Evolutionary conservation across 1,140 invertebrate genomes (phyloP), one percentile per base, ranked within the genome.

Genomic region (Aphis gossypii): DNA sequence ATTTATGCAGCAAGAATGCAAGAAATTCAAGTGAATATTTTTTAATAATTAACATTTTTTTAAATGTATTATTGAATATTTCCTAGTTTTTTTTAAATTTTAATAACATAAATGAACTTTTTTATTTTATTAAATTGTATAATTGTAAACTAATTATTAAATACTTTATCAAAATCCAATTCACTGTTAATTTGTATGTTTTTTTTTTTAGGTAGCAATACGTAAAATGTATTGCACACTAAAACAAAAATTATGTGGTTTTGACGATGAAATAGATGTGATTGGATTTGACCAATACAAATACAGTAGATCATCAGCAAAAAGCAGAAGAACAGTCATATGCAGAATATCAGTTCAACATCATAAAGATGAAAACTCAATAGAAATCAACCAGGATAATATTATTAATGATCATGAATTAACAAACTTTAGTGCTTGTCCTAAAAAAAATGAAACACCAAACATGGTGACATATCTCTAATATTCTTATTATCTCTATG

Each of bases 1-100:
- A 97, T 97, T 76, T 97, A 97, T 94, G 96, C 97, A 7, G 96
- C 96, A 5, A 95, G 97, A 88, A 97, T 97, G 96, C 95, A 96
- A 51, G 97, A 97, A 94, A 96, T 97, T 84, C 96, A 96, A 95
- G 96, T 96, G 95, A 90, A 51, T 35, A 68, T 90, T 90, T 60
- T 84, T 38, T n/a, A 41, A n/a, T 83, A 2, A 5, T 68, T 14
- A n/a, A 76, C 4, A n/a, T 14, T 68, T 68, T 68, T 68, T 68
- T 68, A 5, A 68, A 68, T n/a, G 9, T 68, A 68, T 68, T 30
- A 14, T 30, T 68, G 3, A 68, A 11, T 68, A 14, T 68, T 30
- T 68, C 9, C 30, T 68, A 4, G 60, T 68, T 11, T 56, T 41
- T 41, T 41, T 41, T 41, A 41, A 41, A 41, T 41, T 76, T n/a